Conservation (phyloP, 1,140 invertebrate species). For the Scaptomyza graminum region DNA sequence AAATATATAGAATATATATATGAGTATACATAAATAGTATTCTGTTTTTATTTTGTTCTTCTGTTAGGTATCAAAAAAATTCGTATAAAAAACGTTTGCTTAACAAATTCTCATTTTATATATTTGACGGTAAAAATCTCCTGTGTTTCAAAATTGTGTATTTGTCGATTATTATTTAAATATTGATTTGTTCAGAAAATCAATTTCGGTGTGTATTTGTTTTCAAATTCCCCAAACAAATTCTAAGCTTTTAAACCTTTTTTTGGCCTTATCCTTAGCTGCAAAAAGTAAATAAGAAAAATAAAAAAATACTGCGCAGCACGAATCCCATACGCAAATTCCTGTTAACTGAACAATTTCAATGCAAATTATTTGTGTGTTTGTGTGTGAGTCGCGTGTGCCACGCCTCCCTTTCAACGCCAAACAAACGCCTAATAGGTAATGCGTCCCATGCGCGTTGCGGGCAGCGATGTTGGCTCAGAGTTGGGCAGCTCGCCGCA, state of each 20-base stretch:
- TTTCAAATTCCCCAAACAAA: conserved; percentile 17
- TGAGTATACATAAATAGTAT: conserved; percentile 56
- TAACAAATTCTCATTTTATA: conserved; percentile 65
- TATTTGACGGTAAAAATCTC: conserved; percentile 55
- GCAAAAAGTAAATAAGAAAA: conserved; percentile 1
- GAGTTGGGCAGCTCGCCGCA: conserved; percentile 72
- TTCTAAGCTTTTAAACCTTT: conserved; percentile 1
- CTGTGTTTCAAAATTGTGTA: conserved; percentile 71
- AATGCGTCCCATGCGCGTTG: conserved; percentile 65
- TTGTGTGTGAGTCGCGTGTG: conserved; percentile 48
- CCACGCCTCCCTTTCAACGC: conserved; percentile 18
- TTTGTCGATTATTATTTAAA: conserved; percentile 29
- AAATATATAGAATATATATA: conserved; percentile 57
- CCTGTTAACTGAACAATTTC: background rate
- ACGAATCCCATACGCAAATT: conserved; percentile 28
- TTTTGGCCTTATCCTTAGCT: background rate
- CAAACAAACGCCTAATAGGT: conserved; percentile 49
- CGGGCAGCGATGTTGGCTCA: conserved; percentile 65
- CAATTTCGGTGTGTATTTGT: conserved; percentile 38
- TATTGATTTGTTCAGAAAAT: conserved; percentile 43
- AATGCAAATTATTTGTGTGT: conserved; percentile 29
- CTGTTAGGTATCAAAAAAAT: conserved; percentile 75
- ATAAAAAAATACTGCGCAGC: conserved; percentile 8
- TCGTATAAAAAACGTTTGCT: conserved; percentile 74
- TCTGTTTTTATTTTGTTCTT: conserved; percentile 24